Base-by-base conservation (phyloP, 2,888 invertebrate species). In the Mactromeris polynyma region DNA sequence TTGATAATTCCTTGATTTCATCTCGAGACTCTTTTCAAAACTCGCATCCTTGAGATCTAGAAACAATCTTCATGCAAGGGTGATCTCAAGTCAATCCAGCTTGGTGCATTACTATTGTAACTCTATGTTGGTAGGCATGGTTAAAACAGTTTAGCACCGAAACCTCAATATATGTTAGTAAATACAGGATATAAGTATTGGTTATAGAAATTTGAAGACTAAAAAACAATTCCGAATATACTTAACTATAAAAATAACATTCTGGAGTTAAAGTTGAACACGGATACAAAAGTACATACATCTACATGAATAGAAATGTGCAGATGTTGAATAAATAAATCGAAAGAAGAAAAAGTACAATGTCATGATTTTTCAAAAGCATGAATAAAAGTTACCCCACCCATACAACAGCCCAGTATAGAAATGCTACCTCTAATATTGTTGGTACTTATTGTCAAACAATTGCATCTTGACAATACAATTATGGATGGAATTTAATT, bases 281-380 rank as follows among this genome's bases (percentile, higher is more conserved):
- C 58, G n/a, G 21, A 54, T 64, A 64, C 58, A 64, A n/a, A 26
- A 26, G 26, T n/a, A 64, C 7, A 64, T 64, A 26, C 26, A 64
- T 26, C 26, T 64, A 64, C 26, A 26, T 9, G 26, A 64, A 26
- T 4, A 64, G 6, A 64, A 26, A n/a, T 64, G 58, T 26, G 58
- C n/a, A 64, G 58, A 64, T 64, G 26, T 64, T n/a, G n/a, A n/a
- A 64, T 64, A 64, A 64, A 64, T 64, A 64, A 26, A 64, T 64
- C 26, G 26, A 64, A 64, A 64, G 58, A 26, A 64, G 26, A 64
- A 64, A 64, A 64, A n/a, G 26, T 4, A 64, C n/a, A 64, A 64
- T 26, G 58, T 64, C 58, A 64, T 64, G 58, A 64, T 26, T 64
- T 58, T 19, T 58, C n/a, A 58, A 58, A 6, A 17, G 46, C 11